Evolutionary conservation across 1,140 invertebrate species (phyloP).

Genomic region (Nebria ingens): DNA sequence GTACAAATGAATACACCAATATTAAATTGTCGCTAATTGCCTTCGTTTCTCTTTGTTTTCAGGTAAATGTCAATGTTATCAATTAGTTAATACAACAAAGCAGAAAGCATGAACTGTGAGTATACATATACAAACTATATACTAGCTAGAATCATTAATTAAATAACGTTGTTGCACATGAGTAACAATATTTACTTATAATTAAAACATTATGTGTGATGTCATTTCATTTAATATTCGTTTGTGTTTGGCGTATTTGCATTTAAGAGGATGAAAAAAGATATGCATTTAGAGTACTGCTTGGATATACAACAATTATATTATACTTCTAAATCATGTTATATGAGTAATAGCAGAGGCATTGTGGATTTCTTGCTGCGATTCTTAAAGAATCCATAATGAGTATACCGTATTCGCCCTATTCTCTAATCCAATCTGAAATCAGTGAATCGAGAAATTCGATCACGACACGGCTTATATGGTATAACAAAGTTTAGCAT

Average conservation of each 20-base stretch:
- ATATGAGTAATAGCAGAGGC: background rate
- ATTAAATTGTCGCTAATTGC: conserved; percentile 1
- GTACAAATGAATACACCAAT: no score
- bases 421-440: background rate
- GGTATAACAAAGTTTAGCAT: background rate
- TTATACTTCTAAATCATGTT: no score
- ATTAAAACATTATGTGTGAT: background rate
- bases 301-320: no score
- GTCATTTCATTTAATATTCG: background rate
- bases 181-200: conserved; percentile 3
- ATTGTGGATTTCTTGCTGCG: no score
- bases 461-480: background rate
- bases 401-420: background rate
- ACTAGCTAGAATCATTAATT: background rate
- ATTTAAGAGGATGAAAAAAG: no score
- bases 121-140: no score
- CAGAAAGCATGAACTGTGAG: conserved; percentile 4
- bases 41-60: background rate
- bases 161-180: background rate
- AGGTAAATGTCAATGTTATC: background rate
- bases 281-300: no score
- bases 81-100: background rate
- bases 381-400: background rate
- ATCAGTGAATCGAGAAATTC: background rate
- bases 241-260: no score